These are phyloP conservation scores for Micropoecilia bifurca DNA, from an alignment of 2,797 vertebrate genomes.

Conservation along the genomic window DNA sequence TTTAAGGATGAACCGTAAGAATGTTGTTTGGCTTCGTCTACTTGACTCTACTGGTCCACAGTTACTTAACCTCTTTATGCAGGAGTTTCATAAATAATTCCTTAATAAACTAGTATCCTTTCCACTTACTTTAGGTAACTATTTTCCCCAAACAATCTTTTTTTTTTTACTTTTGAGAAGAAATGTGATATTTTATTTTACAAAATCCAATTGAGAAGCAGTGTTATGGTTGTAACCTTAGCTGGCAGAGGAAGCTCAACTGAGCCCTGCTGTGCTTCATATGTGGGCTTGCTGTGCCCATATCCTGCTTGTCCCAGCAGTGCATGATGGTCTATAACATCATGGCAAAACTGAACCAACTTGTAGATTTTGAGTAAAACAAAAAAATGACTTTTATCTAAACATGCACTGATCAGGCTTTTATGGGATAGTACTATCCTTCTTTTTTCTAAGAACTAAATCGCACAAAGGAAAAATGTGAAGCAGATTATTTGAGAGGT, in stretches of 20 bases:
- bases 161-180: too few species aligned
- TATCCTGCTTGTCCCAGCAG: slow-evolving; percentile 70
- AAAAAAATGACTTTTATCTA: not conserved
- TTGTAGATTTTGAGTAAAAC: not conserved
- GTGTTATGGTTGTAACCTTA: slow-evolving; percentile 58
- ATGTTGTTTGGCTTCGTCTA: not conserved
- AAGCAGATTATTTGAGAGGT: not conserved
- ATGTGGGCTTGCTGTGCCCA: slow-evolving; percentile 70
- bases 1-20: not conserved
- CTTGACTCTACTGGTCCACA: slow-evolving; percentile 10
- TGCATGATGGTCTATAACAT: slow-evolving; percentile 30
- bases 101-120: not conserved
- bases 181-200: slow-evolving; percentile 24
- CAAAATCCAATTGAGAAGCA: slow-evolving; percentile 34
- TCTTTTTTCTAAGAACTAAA: not conserved
- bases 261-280: slow-evolving; percentile 64
- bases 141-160: not conserved
- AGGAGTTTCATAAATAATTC: not conserved
- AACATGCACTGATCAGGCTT: not conserved
- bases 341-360: slow-evolving; percentile 9
- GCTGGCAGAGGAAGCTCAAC: slow-evolving; percentile 65
- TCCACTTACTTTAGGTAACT: not conserved
- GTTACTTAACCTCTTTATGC: slow-evolving; percentile 25
- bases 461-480: not conserved
- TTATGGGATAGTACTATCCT: not conserved